Evolutionary conservation across 2,113 vertebrate genomes (phyloP).

Genomic region (Phrynocephalus versicolor): DNA sequence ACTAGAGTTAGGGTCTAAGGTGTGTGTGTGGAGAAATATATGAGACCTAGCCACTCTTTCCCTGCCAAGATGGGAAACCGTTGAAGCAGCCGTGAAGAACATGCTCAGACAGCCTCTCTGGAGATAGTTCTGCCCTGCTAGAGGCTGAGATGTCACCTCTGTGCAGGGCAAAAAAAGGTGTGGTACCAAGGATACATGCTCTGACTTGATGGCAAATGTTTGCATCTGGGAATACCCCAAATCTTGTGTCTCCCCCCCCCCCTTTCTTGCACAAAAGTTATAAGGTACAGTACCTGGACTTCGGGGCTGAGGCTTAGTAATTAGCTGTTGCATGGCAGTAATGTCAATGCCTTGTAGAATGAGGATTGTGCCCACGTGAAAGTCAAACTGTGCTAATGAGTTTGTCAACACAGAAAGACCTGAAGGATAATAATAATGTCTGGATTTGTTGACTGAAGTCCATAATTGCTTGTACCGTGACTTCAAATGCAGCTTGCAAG

Average conservation of each 20-base stretch:
- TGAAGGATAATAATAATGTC: neutral
- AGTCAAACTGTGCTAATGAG: neutral
- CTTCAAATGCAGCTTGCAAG: neutral
- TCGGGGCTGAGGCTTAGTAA: neutral
- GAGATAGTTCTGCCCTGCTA: neutral
- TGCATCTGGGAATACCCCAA: neutral
- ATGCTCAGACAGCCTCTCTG: neutral
- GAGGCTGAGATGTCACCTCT: neutral
- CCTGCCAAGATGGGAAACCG: neutral
- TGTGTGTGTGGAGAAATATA: neutral
- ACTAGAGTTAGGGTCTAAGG: neutral
- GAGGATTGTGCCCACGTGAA: accelerated
- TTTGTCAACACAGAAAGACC: neutral
- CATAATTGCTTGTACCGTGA: slow-evolving; percentile 22
- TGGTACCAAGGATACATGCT: neutral
- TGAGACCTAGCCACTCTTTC: neutral
- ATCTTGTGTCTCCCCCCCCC: neutral
- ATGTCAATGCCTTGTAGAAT: neutral
- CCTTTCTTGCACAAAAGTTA: neutral
- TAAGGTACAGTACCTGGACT: accelerated
- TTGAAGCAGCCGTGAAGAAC: neutral
- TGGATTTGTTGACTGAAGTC: neutral
- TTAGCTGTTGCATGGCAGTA: neutral
- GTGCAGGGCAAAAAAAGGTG: neutral
- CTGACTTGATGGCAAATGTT: neutral